A percentile compares a stretch with the other conserved stretches of the same genome.
Conservation (phyloP, 2,888 invertebrate species). For the Polietes domitor region DNA sequence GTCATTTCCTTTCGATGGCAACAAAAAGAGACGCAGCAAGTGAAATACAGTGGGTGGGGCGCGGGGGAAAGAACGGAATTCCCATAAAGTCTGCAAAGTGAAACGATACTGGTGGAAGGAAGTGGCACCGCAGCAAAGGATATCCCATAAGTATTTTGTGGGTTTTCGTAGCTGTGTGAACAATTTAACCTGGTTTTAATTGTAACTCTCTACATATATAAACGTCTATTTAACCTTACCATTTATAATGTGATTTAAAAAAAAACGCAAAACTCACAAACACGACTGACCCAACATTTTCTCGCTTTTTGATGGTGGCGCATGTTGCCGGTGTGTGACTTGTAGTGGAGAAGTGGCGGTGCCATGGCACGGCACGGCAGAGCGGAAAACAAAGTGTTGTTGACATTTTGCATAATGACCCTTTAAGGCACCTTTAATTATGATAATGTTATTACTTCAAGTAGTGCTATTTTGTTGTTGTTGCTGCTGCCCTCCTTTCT, state of each 20-base stretch:
- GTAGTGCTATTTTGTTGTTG: conserved; percentile 25
- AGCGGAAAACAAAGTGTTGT: conserved; percentile 51
- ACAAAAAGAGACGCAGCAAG: not conserved
- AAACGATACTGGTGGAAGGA: not conserved
- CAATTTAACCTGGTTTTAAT: conserved; percentile 29
- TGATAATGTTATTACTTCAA: conserved; percentile 52
- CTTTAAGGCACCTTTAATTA: conserved; percentile 61
- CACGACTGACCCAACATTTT: conserved; percentile 51
- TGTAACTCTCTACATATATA: not conserved
- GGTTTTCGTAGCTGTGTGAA: not conserved
- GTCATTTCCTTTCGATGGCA: not conserved
- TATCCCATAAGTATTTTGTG: conserved; percentile 30
- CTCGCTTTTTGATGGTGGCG: not conserved
- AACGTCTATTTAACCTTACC: conserved; percentile 30
- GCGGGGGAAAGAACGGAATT: not conserved
- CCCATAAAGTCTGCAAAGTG: not conserved
- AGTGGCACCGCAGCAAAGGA: not conserved
- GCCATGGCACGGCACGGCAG: not conserved
- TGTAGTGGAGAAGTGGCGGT: not conserved
- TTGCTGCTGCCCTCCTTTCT: conserved; percentile 9
- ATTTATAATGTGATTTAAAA: not conserved
- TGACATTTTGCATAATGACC: conserved; percentile 63
- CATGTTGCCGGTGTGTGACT: not conserved
- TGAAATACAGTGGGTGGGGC: too few relatives aligned
- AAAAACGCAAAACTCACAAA: conserved; percentile 7